Conservation (phyloP, 1,140 invertebrate species). For the Telenomus remus region DNA sequence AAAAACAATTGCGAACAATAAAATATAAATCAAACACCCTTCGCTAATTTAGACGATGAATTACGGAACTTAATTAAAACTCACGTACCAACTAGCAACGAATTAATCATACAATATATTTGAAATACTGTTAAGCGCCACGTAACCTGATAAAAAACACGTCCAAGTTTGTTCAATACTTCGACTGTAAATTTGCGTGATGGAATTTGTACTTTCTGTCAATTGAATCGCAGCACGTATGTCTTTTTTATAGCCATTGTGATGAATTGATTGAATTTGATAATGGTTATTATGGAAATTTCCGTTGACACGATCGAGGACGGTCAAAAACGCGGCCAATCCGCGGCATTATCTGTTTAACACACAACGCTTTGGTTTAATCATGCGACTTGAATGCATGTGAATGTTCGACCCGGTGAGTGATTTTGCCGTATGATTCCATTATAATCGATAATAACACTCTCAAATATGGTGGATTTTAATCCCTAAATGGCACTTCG, state of each 20-base stretch:
- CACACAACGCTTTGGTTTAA: constrained; percentile 13
- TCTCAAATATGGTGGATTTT: constrained; percentile 28
- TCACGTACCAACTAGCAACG: constrained; percentile 15
- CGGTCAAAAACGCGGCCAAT: constrained; percentile 14
- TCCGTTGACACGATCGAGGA: too few species aligned
- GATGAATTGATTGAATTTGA: too few species aligned
- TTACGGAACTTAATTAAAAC: constrained; percentile 35
- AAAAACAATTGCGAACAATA: too few species aligned
- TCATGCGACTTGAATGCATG: constrained; percentile 16
- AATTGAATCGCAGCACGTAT: not conserved
- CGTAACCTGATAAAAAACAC: constrained; percentile 11
- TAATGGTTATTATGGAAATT: too few species aligned
- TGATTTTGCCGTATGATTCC: constrained; percentile 34
- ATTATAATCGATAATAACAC: constrained; percentile 43
- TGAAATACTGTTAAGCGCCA: constrained; percentile 11
- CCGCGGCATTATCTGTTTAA: constrained; percentile 4
- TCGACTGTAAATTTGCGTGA: not conserved
- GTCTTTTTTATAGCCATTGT: too few species aligned
- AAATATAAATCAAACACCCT: constrained; percentile 21
- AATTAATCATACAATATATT: constrained; percentile 39
- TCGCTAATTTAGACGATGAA: constrained; percentile 17
- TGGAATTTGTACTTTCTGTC: not conserved
- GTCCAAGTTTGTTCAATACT: constrained; percentile 9
- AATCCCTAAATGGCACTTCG: constrained; percentile 41
- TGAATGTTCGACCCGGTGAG: constrained; percentile 30